Conservation (phyloP, 2,797 vertebrate species). For the Buphagus erythrorhynchus region DNA sequence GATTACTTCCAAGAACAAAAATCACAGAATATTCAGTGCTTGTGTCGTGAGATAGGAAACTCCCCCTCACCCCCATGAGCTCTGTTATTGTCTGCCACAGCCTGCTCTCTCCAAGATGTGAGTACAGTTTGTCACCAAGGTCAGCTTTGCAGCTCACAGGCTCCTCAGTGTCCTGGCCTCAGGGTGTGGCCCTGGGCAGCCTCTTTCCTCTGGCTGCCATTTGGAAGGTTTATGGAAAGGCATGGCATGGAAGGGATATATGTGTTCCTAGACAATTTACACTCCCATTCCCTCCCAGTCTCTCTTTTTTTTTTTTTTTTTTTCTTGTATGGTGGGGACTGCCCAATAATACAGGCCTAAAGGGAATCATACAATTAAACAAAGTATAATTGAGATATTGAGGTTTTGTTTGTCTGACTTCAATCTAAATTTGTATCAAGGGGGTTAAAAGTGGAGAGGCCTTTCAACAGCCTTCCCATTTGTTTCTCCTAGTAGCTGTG, state of each 20-base stretch:
- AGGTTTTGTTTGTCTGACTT: neutral
- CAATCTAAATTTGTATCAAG: neutral
- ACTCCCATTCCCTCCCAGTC: fast-evolving
- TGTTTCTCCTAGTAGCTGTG: neutral
- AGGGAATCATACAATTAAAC: neutral
- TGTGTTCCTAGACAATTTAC: neutral
- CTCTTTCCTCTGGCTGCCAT: neutral
- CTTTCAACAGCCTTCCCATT: constrained; percentile 9
- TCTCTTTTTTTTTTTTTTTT: neutral
- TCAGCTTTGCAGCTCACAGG: neutral
- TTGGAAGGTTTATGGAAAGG: neutral
- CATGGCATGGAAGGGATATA: neutral
- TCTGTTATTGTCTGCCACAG: fast-evolving
- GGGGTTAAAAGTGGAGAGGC: neutral
- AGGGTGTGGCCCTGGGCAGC: neutral
- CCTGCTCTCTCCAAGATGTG: neutral
- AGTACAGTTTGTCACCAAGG: neutral
- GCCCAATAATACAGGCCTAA: neutral
- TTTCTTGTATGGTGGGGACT: neutral
- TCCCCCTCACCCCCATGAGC: fast-evolving
- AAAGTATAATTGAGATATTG: neutral
- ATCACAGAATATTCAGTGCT: neutral
- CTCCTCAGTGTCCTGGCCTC: too few relatives aligned
- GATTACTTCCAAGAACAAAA: neutral
- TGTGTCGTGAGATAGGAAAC: neutral